A percentile compares a stretch with the other conserved stretches of the same genome.
Evolutionary conservation across 2,888 invertebrate genomes (phyloP).

Genomic region (Caenorhabditis wallacei): DNA sequence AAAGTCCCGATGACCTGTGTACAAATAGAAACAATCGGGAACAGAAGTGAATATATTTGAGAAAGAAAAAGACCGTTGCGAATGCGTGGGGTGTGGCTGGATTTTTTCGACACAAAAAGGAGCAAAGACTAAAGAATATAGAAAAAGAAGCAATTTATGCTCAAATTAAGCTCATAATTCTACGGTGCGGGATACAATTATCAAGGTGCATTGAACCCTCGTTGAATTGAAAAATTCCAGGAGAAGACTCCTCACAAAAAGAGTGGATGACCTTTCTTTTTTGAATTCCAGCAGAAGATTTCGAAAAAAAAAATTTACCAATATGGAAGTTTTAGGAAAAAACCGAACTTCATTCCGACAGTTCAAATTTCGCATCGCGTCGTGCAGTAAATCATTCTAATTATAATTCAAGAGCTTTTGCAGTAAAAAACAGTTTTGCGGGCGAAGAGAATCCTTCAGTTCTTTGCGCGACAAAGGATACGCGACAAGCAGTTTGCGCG

Average conservation of each 20-base stretch:
- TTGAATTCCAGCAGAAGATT: no score
- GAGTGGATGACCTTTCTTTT: no score
- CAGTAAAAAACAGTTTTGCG: slow-evolving; percentile 40
- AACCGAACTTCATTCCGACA: not conserved
- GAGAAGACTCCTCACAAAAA: no score
- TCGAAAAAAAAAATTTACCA: no score
- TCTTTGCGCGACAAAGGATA: slow-evolving; percentile 36
- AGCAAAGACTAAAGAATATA: no score
- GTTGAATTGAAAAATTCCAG: no score
- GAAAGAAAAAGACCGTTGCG: slow-evolving; percentile 9
- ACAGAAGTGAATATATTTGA: not conserved
- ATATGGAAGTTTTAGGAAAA: no score
- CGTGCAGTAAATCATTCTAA: slow-evolving; percentile 50
- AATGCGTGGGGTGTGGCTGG: slow-evolving; percentile 28
- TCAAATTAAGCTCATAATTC: no score
- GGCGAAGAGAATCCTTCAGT: slow-evolving; percentile 22
- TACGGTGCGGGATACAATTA: no score
- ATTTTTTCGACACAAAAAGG: no score
- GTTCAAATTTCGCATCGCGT: slow-evolving; percentile 11
- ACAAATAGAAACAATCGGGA: slow-evolving; percentile 48
- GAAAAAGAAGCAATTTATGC: no score
- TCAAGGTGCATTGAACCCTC: no score
- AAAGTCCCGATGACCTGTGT: slow-evolving; percentile 11
- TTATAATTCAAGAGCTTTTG: slow-evolving; percentile 48
- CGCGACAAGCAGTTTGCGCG: slow-evolving; percentile 16